A percentile compares a stretch with the other conserved stretches of the same genome.
Evolutionary conservation across 2,888 invertebrate species (phyloP).

Genomic region (Watsonalla cultraria): DNA sequence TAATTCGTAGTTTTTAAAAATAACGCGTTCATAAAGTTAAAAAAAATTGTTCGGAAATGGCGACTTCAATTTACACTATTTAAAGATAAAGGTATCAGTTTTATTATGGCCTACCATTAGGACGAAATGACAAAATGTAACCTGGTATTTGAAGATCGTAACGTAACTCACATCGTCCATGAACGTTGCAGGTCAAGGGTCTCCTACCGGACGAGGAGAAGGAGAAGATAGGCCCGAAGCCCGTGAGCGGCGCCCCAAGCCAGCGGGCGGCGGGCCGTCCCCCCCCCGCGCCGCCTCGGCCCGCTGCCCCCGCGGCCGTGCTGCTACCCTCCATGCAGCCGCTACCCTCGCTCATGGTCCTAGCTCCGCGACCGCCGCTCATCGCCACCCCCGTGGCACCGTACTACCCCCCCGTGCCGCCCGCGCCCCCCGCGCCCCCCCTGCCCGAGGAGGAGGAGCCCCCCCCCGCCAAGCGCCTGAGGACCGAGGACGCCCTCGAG

Average conservation of each 20-base stretch:
- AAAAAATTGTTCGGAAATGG: no score
- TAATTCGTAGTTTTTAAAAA: no score
- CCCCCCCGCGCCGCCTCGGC: slow-evolving; percentile 18
- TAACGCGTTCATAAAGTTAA: no score
- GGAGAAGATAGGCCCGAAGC: slow-evolving; percentile 97
- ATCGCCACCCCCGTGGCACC: slow-evolving; percentile 46
- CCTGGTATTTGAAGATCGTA: no score
- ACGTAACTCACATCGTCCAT: no score
- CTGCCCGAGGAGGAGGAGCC: slow-evolving; percentile 83
- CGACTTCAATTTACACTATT: no score
- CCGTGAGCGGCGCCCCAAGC: slow-evolving; percentile 63
- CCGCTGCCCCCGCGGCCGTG: slow-evolving; percentile 26
- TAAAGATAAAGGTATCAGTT: background rate
- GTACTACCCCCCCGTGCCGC: slow-evolving; percentile 28
- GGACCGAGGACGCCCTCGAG: slow-evolving; percentile 95
- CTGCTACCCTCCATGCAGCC: slow-evolving; percentile 42
- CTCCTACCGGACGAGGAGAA: slow-evolving; percentile 96
- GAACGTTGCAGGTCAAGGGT: slow-evolving; percentile 81
- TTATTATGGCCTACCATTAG: background rate
- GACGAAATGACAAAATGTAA: no score
- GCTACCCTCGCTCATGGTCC: slow-evolving; percentile 75
- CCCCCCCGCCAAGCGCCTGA: slow-evolving; percentile 90
- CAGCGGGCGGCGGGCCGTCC: slow-evolving; percentile 12
- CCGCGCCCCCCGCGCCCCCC: slow-evolving; percentile 18
- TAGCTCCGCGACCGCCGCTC: slow-evolving; percentile 61